A percentile compares a stretch with the other conserved stretches of the same genome.
Evolutionary conservation across 2,888 invertebrate genomes (phyloP).

Genomic region (Drosophila macrospina): DNA sequence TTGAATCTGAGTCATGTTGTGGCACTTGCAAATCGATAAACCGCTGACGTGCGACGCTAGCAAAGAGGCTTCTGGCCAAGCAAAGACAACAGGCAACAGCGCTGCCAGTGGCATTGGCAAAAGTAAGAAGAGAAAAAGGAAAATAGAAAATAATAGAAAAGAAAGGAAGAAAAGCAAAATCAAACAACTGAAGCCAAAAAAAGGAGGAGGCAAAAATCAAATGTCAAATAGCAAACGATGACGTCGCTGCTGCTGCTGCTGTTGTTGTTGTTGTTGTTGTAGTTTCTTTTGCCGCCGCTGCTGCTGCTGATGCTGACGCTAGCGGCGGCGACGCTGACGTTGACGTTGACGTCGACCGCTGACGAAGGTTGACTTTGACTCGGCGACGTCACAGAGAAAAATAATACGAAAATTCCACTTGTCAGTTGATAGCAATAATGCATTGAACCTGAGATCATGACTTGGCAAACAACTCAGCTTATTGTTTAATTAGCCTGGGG

Average conservation of each 20-base stretch:
- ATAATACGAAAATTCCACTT: constrained; percentile 65
- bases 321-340: not conserved
- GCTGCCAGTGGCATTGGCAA: constrained; percentile 34
- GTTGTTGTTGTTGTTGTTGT: constrained; percentile 3
- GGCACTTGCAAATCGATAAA: constrained; percentile 70
- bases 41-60: constrained; percentile 62
- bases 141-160: constrained; percentile 23
- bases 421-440: constrained; percentile 64
- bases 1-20: constrained; percentile 70
- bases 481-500: constrained; percentile 26
- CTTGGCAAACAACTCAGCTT: constrained; percentile 48
- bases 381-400: constrained; percentile 63
- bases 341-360: constrained; percentile 24
- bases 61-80: constrained; percentile 38
- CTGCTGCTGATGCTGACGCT: not conserved
- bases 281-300: not conserved
- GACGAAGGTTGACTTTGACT: constrained; percentile 75
- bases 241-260: constrained; percentile 50
- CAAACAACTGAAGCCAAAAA: constrained; percentile 26
- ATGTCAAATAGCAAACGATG: constrained; percentile 75
- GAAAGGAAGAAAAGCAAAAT: constrained; percentile 37
- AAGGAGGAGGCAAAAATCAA: constrained; percentile 66
- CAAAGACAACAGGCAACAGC: constrained; percentile 23
- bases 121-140: constrained; percentile 28
- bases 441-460: constrained; percentile 73